phyloP scores from a whole-genome alignment of 1,140 invertebrate genomes.

The Bombus vancouverensis region DNA sequence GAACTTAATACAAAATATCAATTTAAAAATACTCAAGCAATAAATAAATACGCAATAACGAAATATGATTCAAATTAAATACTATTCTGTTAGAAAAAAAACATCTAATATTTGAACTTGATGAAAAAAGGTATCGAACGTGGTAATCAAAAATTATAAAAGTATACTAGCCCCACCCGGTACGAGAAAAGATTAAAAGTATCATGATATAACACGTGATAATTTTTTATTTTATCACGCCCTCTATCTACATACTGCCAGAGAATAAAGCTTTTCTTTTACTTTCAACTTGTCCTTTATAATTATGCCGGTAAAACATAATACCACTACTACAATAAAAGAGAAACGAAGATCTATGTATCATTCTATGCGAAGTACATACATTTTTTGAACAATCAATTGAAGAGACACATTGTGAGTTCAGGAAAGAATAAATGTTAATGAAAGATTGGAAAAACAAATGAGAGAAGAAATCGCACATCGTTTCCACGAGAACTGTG shows the following conservation, averaged over 20 bases:
- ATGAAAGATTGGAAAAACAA: not conserved
- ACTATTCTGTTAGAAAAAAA: too few relatives aligned
- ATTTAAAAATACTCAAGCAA: not conserved
- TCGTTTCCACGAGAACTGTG: conserved; percentile 10
- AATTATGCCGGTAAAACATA: not conserved
- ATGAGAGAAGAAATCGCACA: conserved; percentile 11
- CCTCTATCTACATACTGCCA: not conserved
- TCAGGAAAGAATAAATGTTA: not conserved
- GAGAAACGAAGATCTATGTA: too few relatives aligned
- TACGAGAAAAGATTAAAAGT: not conserved
- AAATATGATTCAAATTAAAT: not conserved
- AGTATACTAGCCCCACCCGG: not conserved
- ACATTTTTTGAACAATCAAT: conserved; percentile 6
- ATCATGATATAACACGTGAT: not conserved
- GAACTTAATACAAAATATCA: not conserved
- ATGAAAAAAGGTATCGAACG: not conserved
- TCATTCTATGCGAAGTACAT: not conserved
- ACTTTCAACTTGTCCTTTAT: not conserved
- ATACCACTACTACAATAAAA: not conserved
- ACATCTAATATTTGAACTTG: not conserved
- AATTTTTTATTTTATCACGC: not conserved
- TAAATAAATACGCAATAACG: not conserved
- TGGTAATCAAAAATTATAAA: not conserved
- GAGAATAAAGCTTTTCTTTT: too few relatives aligned
- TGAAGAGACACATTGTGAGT: not conserved